Base-by-base conservation (phyloP, 2,888 invertebrate genomes). In the Phragmatobia fuliginosa region DNA sequence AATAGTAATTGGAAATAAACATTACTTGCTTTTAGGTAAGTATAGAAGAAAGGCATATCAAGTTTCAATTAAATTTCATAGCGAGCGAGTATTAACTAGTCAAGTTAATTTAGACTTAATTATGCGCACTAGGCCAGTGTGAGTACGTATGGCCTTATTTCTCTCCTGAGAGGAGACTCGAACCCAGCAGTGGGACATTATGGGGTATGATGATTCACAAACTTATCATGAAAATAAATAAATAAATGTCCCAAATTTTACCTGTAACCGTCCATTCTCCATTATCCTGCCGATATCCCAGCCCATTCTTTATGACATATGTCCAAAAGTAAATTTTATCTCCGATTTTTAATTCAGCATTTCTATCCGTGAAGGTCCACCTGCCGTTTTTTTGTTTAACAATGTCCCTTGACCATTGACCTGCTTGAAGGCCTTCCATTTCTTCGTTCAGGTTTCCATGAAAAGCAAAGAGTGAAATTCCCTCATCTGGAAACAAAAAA, bases 281-380 rank as follows among this genome's bases (percentile, higher is more conserved):
- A 85, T 97, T 96, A 73, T 97, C 96, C 80, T 96, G 96, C n/a
- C 96, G 93, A 84, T 97, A 97, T 0, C 97, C 97, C 33, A 97
- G 86, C 0, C 97, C 97, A 76, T 96, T 92, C 83, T 96, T 96
- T 63, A 97, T 95, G 0, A 97, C 97, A 83, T 96, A 97, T 0
- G 97, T 96, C 97, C 97, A 98, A 87, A 96, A 97, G 87, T 97
- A 97, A 32, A 98, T 88, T 4, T 92, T 95, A 84, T 98, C 97
- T 0, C 97, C 97, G 0, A 92, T 82, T 79, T 96, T 96, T n/a
- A 98, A 86, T 70, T 89, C 81, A 0, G 96, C 96, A 2, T 88
- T 89, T 1, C 91, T 92, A 84, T 97, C 97, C 28, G 94, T 92
- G 85, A 97, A 98, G 0, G 92, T 96, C 97, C 97, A 98, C 72